Evolutionary conservation across 2,113 vertebrate species (phyloP), one percentile per base, ranked within the genome.

Genomic region (Montifringilla adamsi): DNA sequence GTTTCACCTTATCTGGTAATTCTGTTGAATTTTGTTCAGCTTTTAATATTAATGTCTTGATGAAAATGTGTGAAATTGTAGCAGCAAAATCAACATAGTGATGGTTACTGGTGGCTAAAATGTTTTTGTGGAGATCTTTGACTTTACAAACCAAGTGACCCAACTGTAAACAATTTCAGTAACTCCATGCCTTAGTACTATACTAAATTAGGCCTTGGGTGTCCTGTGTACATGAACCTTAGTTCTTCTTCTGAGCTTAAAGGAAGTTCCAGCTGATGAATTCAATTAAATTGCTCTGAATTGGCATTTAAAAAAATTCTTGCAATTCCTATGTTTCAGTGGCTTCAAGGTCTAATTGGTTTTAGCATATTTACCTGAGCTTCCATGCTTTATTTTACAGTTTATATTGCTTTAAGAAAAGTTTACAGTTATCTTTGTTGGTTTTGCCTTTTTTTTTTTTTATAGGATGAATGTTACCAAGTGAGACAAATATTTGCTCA

Each of bases 381-480:
- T 91, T 89, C 46, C 15, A 1, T 94, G 69, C 44, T 81, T 64
- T 74, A 28, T 78, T 92, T 94, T 70, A 58, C 35, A 53, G 21
- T 89, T 20, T 33, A 1, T 68, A 59, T 78, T 84, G 63, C 68
- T 72, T 93, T 87, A 56, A 6, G 7, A 69, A 56, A 87, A 58
- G 39, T 44, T 95, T 78, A 73, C 26, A 86, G 43, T 68, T 85
- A 66, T 13, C 8, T 53, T 93, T 52, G 63, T 60, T 90, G 28
- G 13, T 74, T 87, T 90, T 93, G 5, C 28, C 2, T 43, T 22
- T 59, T 81, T 91, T 24, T 87, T 76, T 86, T 76, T 92, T 87
- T 96, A 63, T 79, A 99, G 99, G 99, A 99, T 87, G 99, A 99
- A 96, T 99, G 99, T 97, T 99, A 99, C 97, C 99, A 99, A 97